These are phyloP conservation scores for Microctenopoma stevenorrisi DNA, from an alignment of 2,797 vertebrate genomes.

Conservation along the genomic window DNA sequence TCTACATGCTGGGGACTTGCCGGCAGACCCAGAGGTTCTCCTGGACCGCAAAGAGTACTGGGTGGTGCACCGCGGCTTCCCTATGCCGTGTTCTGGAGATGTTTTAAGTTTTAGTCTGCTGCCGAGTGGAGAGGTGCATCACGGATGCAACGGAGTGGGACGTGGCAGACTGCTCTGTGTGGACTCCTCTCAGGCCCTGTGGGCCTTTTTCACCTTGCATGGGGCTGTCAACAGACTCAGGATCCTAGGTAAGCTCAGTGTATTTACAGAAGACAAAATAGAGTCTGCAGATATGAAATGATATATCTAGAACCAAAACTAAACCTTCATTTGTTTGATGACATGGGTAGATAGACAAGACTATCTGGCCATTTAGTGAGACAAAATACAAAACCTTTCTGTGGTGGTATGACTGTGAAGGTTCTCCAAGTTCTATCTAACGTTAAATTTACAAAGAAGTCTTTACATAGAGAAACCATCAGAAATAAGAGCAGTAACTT, in stretches of 20 bases:
- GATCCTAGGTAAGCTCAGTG: constrained; percentile 87
- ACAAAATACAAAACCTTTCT: background rate
- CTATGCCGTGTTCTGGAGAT: constrained; percentile 89
- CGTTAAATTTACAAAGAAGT: too few species aligned
- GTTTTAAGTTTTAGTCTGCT: constrained; percentile 94
- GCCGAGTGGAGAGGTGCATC: constrained; percentile 93
- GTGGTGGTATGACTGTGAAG: too few species aligned
- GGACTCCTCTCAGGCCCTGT: constrained; percentile 95
- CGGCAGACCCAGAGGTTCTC: constrained; percentile 92
- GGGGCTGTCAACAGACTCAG: constrained; percentile 95
- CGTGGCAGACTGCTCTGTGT: constrained; percentile 95
- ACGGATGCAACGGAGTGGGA: constrained; percentile 90
- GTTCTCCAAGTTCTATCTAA: too few species aligned
- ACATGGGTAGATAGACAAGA: too few species aligned
- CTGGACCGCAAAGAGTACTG: constrained; percentile 99
- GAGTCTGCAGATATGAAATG: background rate
- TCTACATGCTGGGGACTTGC: constrained; percentile 91
- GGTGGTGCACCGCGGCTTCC: constrained; percentile 94
- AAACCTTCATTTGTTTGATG: background rate
- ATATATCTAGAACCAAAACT: background rate
- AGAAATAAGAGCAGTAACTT: background rate
- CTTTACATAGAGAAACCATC: background rate
- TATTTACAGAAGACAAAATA: background rate
- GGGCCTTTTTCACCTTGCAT: constrained; percentile 96
- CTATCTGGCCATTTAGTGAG: background rate